Evolutionary conservation across 1,140 invertebrate genomes (phyloP).

Genomic region (Aporrectodea caliginosa): DNA sequence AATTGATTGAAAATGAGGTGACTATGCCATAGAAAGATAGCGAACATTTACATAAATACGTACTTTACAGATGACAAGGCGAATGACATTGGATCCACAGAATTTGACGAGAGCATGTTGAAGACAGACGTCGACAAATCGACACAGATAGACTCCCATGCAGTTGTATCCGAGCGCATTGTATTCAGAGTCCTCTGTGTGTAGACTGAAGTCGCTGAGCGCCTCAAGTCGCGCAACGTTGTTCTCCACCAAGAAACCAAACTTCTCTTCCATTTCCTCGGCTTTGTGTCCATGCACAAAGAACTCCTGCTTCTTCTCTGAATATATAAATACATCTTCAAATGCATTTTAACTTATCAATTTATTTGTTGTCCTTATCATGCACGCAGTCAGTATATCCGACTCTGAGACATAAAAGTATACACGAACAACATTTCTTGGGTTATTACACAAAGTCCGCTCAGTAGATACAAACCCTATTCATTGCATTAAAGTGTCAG

Average conservation of each 20-base stretch:
- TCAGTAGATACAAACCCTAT: neutral
- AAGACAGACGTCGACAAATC: conserved; percentile 30
- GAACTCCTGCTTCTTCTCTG: conserved; percentile 24
- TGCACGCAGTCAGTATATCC: neutral
- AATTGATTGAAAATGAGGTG: too few relatives aligned
- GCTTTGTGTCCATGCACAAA: conserved; percentile 1
- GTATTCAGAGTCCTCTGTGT: conserved; percentile 32
- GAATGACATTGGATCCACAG: conserved; percentile 27
- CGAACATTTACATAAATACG: too few relatives aligned
- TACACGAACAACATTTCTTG: neutral
- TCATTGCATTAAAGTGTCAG: neutral
- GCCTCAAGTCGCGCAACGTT: conserved; percentile 17
- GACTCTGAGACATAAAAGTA: neutral
- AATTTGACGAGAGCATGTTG: conserved; percentile 32
- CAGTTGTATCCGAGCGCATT: conserved; percentile 33
- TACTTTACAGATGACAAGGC: conserved; percentile 32
- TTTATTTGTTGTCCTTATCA: too few relatives aligned
- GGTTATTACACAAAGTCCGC: neutral
- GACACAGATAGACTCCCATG: conserved; percentile 33
- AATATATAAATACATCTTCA: neutral
- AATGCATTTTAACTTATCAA: too few relatives aligned
- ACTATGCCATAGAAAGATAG: too few relatives aligned
- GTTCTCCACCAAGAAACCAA: conserved; percentile 32
- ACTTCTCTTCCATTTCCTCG: conserved; percentile 24
- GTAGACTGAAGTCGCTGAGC: conserved; percentile 13